Evolutionary conservation across 2,888 invertebrate genomes (phyloP).

Genomic region (Tanypteryx hageni): DNA sequence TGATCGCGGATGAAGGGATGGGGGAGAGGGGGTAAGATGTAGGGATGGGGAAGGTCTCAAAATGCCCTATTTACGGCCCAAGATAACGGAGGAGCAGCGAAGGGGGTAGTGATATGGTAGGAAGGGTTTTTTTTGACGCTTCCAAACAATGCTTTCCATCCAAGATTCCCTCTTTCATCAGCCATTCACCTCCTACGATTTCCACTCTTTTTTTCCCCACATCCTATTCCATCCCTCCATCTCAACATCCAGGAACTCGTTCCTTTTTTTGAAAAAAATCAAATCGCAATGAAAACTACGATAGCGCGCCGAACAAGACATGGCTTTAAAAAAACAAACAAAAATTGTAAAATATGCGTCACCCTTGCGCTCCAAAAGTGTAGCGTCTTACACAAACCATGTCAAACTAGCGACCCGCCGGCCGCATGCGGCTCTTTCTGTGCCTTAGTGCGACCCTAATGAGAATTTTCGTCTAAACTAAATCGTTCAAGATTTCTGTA

Average conservation of each 20-base stretch:
- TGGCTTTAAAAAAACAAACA: background rate
- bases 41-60: background rate
- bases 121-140: background rate
- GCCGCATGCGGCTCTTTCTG: no score
- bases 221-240: background rate
- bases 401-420: no score
- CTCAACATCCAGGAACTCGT: background rate
- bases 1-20: background rate
- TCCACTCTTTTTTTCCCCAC: no score
- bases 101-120: background rate
- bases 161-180: background rate
- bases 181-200: no score
- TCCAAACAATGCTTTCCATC: constrained; percentile 19
- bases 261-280: background rate
- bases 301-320: background rate
- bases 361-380: background rate
- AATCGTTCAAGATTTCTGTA: no score
- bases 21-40: no score
- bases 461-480: no score
- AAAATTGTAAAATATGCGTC: background rate
- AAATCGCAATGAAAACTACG: background rate
- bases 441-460: no score
- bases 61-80: constrained; percentile 10
- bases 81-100: background rate
- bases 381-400: no score